Base-by-base conservation (phyloP, 1,140 invertebrate species). In the Muscidifurax raptorellus region DNA sequence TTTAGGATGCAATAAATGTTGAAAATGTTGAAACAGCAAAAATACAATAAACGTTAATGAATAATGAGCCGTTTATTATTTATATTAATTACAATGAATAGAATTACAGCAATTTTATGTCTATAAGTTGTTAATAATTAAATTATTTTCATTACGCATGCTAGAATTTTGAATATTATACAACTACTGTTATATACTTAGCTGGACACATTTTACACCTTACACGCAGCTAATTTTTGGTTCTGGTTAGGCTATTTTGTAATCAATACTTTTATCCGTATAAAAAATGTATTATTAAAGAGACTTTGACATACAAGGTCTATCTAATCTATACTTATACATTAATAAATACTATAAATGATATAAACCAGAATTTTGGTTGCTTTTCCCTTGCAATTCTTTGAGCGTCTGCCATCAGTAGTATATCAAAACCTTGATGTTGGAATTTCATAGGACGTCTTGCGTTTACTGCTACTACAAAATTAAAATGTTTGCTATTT, bases 351-450 rank as follows among this genome's bases (percentile, higher is more conserved):
- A 32, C 44, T 10, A 30, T 84, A 66, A 10, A 69, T 66, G 25
- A 66, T 9, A 27, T 32, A 67, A 47, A 72, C 30, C n/a, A n/a
- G 74, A 44, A 27, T 15, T 64, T 36, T 30, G 59, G 36, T 59
- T 99, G 99, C 92, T 99, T 99, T 87, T 98, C 96, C 69, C 92
- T 94, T 0, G 99, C 98, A 81, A 99, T 99, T 80, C 98, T 94
- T 92, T 99, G 99, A 1, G 99, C 99, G 94, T 99, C 98, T 93
- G 99, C 98, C 99, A 99, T 99, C 1, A 99, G 92, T 36, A 99
- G 93, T 94, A 97, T 98, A 64, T 99, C 99, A 93, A 98, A 99
- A 10, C 98, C 98, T 93, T 99, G 99, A 94, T 99, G 99, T 92
- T 99, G 99, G 91, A 99, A 99, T 91, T 99, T 99, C 0, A 96